A percentile compares a stretch with the other conserved stretches of the same genome.
These are phyloP conservation scores for Mus musculus DNA, from an alignment of 2,113 vertebrate species.

Conservation along the genomic window GRCm39 chr12:7101001-7101500, in stretches of 20 bases:
- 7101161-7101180: conserved; percentile 69
- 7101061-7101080: conserved; percentile 78
- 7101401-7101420: accelerated
- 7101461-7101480: not conserved
- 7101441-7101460: not conserved
- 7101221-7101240: conserved; percentile 44
- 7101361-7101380: not conserved
- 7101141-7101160: conserved; percentile 77
- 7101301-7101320: not conserved
- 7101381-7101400: not conserved
- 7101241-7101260: conserved; percentile 28
- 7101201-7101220: not conserved
- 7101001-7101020: conserved; percentile 78
- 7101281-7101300: not conserved
- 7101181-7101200: conserved; percentile 56
- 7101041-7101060: conserved; percentile 77
- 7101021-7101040: conserved; percentile 68
- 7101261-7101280: not conserved
- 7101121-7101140: conserved; percentile 68
- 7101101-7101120: conserved; percentile 74
- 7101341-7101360: not conserved
- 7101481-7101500: not conserved
- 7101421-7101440: not conserved
- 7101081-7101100: conserved; percentile 74
- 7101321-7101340: not conserved